A percentile compares a stretch with the other conserved stretches of the same genome.
phyloP scores from a whole-genome alignment of 2,113 vertebrate species.

The Ceyx margarethae region DNA sequence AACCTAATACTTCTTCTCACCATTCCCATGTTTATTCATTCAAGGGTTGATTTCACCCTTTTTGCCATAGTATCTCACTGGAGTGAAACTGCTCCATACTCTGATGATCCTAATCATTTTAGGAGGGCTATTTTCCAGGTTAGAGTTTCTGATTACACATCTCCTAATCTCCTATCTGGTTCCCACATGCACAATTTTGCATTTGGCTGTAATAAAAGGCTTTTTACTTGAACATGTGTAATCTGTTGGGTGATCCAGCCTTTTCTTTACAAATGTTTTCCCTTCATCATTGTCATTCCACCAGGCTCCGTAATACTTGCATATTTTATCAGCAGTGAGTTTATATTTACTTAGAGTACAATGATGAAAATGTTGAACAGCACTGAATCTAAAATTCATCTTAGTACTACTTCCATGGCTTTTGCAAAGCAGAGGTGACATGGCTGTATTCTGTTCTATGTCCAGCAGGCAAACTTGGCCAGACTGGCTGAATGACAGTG shows the following conservation, averaged over 20 bases:
- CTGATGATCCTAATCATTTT: not conserved
- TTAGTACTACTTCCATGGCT: not conserved
- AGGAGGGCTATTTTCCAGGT: not conserved
- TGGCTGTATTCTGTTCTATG: not conserved
- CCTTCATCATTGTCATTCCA: not conserved
- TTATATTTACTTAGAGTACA: not conserved
- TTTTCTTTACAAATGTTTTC: not conserved
- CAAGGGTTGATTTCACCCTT: conserved; percentile 32
- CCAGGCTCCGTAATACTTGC: not conserved
- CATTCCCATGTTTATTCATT: conserved; percentile 13
- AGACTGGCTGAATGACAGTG: not conserved
- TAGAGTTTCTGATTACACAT: conserved; percentile 22
- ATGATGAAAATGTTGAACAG: not conserved
- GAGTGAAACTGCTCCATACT: not conserved
- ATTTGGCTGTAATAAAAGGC: not conserved
- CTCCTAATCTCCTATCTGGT: conserved; percentile 22
- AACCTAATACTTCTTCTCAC: not conserved
- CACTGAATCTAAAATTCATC: not conserved
- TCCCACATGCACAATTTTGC: conserved; percentile 49
- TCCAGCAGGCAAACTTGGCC: not conserved
- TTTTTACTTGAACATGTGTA: not conserved
- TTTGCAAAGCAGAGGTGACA: not conserved
- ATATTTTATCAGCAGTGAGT: not conserved
- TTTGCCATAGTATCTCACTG: conserved; percentile 1
- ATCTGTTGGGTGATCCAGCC: not conserved